Base-by-base conservation (phyloP, 2,888 invertebrate genomes). In the Congeria kusceri region DNA sequence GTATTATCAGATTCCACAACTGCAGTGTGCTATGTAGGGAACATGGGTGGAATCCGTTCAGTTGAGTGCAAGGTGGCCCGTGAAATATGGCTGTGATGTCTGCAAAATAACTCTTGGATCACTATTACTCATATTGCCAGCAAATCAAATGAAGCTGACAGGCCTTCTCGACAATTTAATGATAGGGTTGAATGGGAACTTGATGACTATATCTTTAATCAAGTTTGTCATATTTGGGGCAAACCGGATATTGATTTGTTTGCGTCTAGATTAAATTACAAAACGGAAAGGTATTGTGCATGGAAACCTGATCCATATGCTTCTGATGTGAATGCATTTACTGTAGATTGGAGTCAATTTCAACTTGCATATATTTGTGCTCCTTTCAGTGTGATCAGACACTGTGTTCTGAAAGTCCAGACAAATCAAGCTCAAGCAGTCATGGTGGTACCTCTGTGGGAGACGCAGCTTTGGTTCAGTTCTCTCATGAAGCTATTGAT, bases 1-100 rank as follows among this genome's bases (percentile, higher is more conserved):
- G 27, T 81, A 4, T 63, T 66, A 9, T 29, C 61, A 5, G 80
- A 83, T 39, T 80, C 73, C 28, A 74, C 77, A 3, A 63, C 68
- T 57, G 58, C 77, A 11, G 67, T 77, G 4, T 4, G 5, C 9
- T 32, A 32, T 32, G 32, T 32, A 7, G 9, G 9, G 27, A 70
- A 73, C 15, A 57, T 67, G 56, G 82, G 76, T 13, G 65, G 70
- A 0, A 69, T 20, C 0, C 61, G 47, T 3, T 72, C 53, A 15
- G 1, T 20, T 3, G 11, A 56, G 15, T 49, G 61, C 25, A 64
- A 69, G 68, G 62, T 7, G 53, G 46, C 20, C 13, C 5, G 28
- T n/a, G 32, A 75, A 15, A 76, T 76, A 18, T 71, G 67, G 75
- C 1, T 29, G 0, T 75, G 53, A 49, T 74, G 66, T 44, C 44